Base-by-base conservation (phyloP, 2,888 invertebrate species). In the Hyalella azteca region DNA sequence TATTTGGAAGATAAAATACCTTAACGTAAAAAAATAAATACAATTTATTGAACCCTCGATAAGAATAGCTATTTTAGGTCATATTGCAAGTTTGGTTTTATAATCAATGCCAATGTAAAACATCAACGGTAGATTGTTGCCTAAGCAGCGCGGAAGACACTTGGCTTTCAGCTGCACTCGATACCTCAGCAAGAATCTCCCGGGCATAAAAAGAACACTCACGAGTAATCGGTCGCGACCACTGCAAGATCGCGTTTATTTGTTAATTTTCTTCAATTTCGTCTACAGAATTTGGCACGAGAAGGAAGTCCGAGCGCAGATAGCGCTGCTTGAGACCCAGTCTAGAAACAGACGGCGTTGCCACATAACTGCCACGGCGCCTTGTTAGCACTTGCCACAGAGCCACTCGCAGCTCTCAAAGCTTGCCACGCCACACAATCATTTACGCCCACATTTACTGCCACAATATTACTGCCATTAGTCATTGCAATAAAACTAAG, bases 211-310 rank as follows among this genome's bases (percentile, higher is more conserved):
- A 66, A 66, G n/a, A 66, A 36, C 66, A 36, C 66, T 36, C 66
- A 19, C 36, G 36, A 66, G 66, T 66, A 66, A 66, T 66, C 66
- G 66, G 66, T 36, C 32, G 66, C 66, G 66, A 7, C 66, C 66
- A 66, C 66, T 36, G 66, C 66, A 36, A 66, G 66, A 66, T 66
- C 66, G 32, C 66, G 66, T 66, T 29, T 66, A 66, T 36, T 66
- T 66, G 36, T 66, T 66, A 36, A 66, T 66, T 66, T 66, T 66
- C 36, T 66, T 36, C 39, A 66, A 66, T 36, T 66, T 66, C 19
- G 36, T 32, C 66, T 13, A 19, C 36, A 66, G 66, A 66, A 66
- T 66, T 66, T 66, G 66, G 66, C 66, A 66, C 32, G 66, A 36
- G 66, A 66, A 66, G 66, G 66, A 66, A 36, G 66, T 66, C 66